Conservation (phyloP, 2,888 invertebrate genomes). For the Caenorhabditis uteleia region DNA sequence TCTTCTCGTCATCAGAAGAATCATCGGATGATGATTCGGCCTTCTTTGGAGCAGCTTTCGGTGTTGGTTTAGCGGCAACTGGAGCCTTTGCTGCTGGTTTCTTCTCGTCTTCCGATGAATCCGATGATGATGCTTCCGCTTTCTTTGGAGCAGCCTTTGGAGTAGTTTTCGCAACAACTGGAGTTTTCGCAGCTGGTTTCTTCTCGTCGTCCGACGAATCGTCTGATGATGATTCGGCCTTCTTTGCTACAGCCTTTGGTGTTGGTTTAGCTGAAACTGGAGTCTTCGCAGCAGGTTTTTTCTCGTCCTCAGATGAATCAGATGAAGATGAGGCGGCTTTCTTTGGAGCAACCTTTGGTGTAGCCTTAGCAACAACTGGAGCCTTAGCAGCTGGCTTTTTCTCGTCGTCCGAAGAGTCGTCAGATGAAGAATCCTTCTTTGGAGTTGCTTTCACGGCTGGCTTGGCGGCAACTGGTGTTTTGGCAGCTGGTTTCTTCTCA, state of each 20-base stretch:
- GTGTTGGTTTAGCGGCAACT: conserved; percentile 5
- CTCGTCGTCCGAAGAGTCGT: conserved; percentile 23
- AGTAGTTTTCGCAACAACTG: conserved; percentile 13
- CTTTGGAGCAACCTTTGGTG: conserved; percentile 5
- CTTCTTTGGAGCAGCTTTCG: conserved; percentile 20
- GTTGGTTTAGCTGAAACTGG: conserved; percentile 24
- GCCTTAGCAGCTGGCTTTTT: conserved; percentile 5
- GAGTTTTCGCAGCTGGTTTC: conserved; percentile 39
- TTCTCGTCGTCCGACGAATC: conserved; percentile 44
- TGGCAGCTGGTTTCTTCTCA: conserved; percentile 20
- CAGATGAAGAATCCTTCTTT: conserved; percentile 10
- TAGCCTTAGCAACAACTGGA: not conserved
- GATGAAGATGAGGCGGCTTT: conserved; percentile 23
- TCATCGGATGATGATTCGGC: conserved; percentile 11
- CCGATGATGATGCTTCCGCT: conserved; percentile 32
- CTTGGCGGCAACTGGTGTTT: not conserved
- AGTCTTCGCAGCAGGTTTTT: conserved; percentile 30
- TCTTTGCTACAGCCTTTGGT: conserved; percentile 28
- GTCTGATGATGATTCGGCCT: conserved; percentile 23
- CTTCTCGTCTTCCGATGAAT: conserved; percentile 46
- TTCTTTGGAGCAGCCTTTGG: conserved; percentile 38
- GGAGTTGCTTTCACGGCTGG: conserved; percentile 5
- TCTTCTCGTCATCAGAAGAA: conserved; percentile 31
- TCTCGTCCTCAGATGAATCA: conserved; percentile 31
- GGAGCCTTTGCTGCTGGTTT: conserved; percentile 28